Evolutionary conservation across 2,113 vertebrate genomes (phyloP), one percentile per base, ranked within the genome.

Genomic region (Ceyx margarethae): DNA sequence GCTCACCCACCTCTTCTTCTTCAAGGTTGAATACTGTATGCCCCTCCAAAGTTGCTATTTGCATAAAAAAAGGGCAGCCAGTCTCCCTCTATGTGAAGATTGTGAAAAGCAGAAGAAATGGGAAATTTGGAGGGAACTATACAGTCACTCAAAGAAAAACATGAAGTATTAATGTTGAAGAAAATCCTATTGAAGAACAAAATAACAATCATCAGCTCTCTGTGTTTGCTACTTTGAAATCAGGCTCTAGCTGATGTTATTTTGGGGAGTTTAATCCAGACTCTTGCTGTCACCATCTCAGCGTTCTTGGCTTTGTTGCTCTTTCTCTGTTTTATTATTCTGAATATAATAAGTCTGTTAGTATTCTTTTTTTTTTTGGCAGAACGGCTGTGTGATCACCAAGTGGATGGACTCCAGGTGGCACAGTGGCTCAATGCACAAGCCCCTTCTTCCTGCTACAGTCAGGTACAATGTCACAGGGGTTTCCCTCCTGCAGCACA

Each of bases 291-390:
- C 83, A 91, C 82, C 28, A 56, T 80, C 71, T 90, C 80, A 64
- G 3, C 33, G 46, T 94, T 96, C 87, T 89, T 93, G 92, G 91
- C 92, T 92, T 93, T 89, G 91, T 87, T 92, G 57, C 77, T 50
- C 31, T 68, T 94, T 62, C 84, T 33, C 46, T 92, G 60, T 56
- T 92, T 89, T 79, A 85, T 90, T 93, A 90, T 84, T 89, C 88
- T 73, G 74, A 75, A 94, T 84, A 79, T 81, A 90, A 84, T 58
- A 65, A 76, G 78, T 60, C 77, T 66, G 54, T 43, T 35, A 46
- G 54, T 40, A 66, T 50, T 89, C 58, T 46, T 46, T 46, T 46
- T 87, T 62, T 78, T 92, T 58, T 46, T 76, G 86, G 80, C 84
- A 29, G 56, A 57, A 15, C 0, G 31, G 74, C 72, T 19, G 57